Percentiles rank a stretch among this genome's conserved stretches.
phyloP scores from a whole-genome alignment of 2,888 invertebrate genomes.

The Piscicola geometra region DNA sequence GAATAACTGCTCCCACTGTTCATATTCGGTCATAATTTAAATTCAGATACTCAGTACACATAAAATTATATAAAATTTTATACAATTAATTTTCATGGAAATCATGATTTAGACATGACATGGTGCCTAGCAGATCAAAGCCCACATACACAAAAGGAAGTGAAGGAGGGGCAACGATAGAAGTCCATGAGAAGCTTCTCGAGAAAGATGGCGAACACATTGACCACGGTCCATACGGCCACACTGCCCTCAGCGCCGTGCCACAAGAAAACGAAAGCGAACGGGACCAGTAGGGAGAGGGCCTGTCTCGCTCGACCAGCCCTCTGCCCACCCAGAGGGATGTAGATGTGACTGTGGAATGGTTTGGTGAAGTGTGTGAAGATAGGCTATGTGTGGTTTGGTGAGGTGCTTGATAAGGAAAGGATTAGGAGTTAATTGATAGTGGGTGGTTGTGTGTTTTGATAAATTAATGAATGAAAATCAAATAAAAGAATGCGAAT shows the following conservation, averaged over 20 bases:
- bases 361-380: background rate
- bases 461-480: too few relatives aligned
- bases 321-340: conserved; percentile 19
- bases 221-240: conserved; percentile 6
- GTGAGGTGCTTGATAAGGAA: background rate
- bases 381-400: background rate
- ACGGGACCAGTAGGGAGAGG: background rate
- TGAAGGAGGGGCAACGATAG: background rate
- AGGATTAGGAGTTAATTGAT: too few relatives aligned
- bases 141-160: background rate
- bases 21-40: too few relatives aligned
- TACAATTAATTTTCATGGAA: too few relatives aligned
- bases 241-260: background rate
- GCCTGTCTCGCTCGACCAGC: background rate
- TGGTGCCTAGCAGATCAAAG: background rate
- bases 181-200: background rate
- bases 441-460: too few relatives aligned
- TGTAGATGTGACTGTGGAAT: conserved; percentile 18
- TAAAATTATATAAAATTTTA: too few relatives aligned
- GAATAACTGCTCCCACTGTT: too few relatives aligned
- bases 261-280: conserved; percentile 21
- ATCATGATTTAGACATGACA: too few relatives aligned
- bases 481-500: too few relatives aligned
- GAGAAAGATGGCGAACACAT: background rate
- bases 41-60: too few relatives aligned